phyloP scores from a whole-genome alignment of 2,797 vertebrate species.

The Ciconia nigra region DNA sequence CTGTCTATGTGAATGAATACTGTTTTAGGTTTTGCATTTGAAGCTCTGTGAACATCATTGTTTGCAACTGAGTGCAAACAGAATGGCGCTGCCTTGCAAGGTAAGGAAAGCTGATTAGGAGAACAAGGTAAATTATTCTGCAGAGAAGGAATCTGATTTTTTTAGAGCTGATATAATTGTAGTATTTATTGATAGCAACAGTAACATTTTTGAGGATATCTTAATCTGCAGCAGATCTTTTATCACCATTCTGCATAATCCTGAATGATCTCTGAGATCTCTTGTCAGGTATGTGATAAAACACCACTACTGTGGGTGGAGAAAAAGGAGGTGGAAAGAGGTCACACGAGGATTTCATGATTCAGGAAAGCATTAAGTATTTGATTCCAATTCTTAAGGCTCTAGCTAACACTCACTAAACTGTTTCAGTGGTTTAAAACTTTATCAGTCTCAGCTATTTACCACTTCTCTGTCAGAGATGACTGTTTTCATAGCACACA shows the following conservation, averaged over 20 bases:
- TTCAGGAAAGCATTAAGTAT: neutral
- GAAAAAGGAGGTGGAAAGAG: neutral
- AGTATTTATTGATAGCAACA: neutral
- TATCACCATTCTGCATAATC: neutral
- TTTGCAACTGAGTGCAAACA: neutral
- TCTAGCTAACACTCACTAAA: neutral
- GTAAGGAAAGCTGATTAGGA: constrained; percentile 19
- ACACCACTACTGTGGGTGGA: neutral
- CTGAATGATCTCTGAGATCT: neutral
- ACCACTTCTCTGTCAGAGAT: neutral
- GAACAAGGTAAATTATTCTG: neutral
- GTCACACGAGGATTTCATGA: neutral
- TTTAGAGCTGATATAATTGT: neutral
- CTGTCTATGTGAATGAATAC: neutral
- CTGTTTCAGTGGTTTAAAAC: neutral
- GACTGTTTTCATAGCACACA: neutral
- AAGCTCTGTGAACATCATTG: neutral
- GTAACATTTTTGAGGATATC: neutral
- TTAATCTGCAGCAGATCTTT: neutral
- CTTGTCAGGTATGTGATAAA: neutral
- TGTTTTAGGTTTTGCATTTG: neutral
- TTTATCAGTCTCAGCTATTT: neutral
- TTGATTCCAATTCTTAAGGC: neutral
- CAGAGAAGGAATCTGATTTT: neutral
- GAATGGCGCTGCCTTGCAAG: neutral